Evolutionary conservation across 2,113 vertebrate genomes (phyloP).

Genomic region (Romanogobio albipinnatus): DNA sequence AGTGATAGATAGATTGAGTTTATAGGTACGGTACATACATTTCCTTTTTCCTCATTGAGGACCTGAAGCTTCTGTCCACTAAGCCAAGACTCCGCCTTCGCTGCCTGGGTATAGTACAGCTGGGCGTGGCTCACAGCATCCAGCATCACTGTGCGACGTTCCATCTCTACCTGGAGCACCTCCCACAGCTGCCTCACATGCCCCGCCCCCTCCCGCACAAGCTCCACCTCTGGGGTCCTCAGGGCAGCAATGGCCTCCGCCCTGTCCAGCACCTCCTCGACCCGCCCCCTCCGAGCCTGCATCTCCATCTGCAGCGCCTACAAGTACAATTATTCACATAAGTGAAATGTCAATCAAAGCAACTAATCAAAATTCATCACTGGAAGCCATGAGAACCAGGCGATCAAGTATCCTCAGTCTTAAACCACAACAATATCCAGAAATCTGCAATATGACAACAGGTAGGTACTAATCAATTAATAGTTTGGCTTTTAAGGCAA

Average conservation of each 20-base stretch:
- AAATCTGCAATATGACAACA: neutral
- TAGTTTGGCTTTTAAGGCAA: too few relatives aligned
- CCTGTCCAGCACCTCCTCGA: constrained; percentile 77
- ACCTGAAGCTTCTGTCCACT: constrained; percentile 91
- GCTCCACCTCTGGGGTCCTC: constrained; percentile 80
- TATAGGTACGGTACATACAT: constrained; percentile 69
- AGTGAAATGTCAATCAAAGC: neutral
- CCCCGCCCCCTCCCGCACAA: constrained; percentile 77
- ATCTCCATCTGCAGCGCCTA: constrained; percentile 91
- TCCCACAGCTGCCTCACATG: constrained; percentile 86
- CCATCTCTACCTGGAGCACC: constrained; percentile 81
- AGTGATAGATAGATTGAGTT: neutral
- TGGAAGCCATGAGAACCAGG: neutral
- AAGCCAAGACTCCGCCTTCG: constrained; percentile 91
- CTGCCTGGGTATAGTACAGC: constrained; percentile 87
- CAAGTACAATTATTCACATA: constrained; percentile 34
- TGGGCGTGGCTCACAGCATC: constrained; percentile 83
- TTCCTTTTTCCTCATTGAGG: constrained; percentile 89
- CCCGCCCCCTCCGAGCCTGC: constrained; percentile 83
- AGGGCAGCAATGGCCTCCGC: constrained; percentile 79
- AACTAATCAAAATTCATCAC: neutral
- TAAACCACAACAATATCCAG: neutral
- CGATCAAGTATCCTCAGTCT: neutral
- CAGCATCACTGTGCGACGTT: constrained; percentile 80
- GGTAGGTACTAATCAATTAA: too few relatives aligned